Evolutionary conservation across 2,797 vertebrate species (phyloP).

Genomic region (Eulemur coronatus): DNA sequence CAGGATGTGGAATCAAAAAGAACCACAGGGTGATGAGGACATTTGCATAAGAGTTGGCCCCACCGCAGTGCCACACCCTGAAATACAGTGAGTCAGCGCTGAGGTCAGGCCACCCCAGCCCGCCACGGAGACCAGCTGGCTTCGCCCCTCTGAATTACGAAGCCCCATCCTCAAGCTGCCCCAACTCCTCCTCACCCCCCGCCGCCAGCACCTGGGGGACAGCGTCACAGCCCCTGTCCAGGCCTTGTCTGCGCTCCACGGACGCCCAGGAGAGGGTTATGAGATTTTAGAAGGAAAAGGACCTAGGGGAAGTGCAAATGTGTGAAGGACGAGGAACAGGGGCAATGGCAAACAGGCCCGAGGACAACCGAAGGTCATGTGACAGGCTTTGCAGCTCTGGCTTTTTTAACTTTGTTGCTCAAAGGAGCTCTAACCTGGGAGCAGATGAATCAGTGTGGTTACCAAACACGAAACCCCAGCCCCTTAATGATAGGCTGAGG

Average conservation of each 20-base stretch:
- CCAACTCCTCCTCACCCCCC: fast-evolving
- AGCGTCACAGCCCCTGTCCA: background rate
- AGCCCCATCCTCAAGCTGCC: background rate
- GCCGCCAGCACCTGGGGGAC: fast-evolving
- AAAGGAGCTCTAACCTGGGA: background rate
- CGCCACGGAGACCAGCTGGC: fast-evolving
- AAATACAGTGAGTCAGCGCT: fast-evolving
- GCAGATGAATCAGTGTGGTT: background rate
- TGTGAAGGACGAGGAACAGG: background rate
- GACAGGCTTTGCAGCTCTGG: background rate
- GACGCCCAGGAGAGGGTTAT: fast-evolving
- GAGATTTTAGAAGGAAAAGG: slow-evolving; percentile 17
- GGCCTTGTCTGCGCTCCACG: background rate
- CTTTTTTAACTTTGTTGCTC: background rate
- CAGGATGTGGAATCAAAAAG: background rate
- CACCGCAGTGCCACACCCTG: no score
- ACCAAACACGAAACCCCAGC: background rate
- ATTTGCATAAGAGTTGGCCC: fast-evolving
- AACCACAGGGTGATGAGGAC: background rate
- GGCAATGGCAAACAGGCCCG: fast-evolving
- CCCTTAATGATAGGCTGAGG: no score
- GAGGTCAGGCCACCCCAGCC: background rate
- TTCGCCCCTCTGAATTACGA: background rate
- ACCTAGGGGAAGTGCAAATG: background rate
- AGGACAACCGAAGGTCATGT: background rate